Evolutionary conservation across 2,113 vertebrate species (phyloP).

Genomic region (Bubo bubo): DNA sequence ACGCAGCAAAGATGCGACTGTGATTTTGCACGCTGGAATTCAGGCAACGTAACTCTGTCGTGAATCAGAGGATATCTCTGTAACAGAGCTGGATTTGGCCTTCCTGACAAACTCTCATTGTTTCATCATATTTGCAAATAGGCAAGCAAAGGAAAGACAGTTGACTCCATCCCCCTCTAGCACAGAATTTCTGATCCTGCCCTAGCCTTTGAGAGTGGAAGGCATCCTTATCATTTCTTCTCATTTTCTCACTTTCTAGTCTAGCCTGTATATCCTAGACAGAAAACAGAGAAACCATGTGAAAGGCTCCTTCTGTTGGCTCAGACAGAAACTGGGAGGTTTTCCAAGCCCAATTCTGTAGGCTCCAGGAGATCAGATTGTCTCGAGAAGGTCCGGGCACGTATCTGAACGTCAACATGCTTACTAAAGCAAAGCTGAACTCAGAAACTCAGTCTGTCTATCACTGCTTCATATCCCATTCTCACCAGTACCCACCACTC

Average conservation of each 20-base stretch:
- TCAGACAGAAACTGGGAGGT: conserved; percentile 61
- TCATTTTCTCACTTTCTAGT: conserved; percentile 43
- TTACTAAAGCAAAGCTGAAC: neutral
- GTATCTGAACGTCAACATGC: neutral
- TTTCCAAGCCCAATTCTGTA: conserved; percentile 62
- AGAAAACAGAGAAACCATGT: conserved; percentile 37
- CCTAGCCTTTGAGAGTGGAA: neutral
- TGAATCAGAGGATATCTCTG: conserved; percentile 30
- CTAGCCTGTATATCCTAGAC: neutral
- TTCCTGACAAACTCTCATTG: neutral
- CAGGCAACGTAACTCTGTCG: neutral
- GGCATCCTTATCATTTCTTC: conserved; percentile 22
- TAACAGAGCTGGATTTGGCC: neutral
- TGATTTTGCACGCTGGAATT: conserved; percentile 35
- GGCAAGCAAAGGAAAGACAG: neutral
- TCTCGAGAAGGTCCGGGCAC: conserved; percentile 53
- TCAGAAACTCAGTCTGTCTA: neutral
- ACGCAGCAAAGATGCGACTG: neutral
- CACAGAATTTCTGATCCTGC: neutral
- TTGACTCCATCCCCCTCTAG: neutral
- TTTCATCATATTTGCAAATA: neutral
- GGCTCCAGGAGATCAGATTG: conserved; percentile 60
- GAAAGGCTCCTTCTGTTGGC: conserved; percentile 60
- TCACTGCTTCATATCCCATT: neutral
- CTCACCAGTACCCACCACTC: neutral